Percentiles rank a stretch among this genome's conserved stretches.
phyloP scores from a whole-genome alignment of 2,797 vertebrate genomes.

The Margarornis squamiger region DNA sequence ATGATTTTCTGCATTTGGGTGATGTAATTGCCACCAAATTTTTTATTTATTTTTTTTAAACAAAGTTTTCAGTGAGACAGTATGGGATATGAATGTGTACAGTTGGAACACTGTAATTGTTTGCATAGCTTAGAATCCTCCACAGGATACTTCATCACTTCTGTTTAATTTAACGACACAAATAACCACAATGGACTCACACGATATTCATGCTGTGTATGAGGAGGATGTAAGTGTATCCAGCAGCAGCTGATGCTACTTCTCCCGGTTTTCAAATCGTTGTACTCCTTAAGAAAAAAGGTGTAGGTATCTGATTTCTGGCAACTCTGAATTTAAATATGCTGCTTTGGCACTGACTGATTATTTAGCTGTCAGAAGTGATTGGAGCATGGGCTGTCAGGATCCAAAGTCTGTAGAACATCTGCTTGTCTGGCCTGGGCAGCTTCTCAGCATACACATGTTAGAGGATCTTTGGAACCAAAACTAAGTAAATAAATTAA shows the following conservation, averaged over 20 bases:
- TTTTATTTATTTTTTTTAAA: not conserved
- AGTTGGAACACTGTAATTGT: not conserved
- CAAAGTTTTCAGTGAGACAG: not conserved
- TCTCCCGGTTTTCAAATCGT: not conserved
- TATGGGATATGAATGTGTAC: not conserved
- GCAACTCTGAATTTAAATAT: conserved; percentile 11
- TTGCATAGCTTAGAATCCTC: conserved; percentile 1
- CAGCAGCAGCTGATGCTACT: not conserved
- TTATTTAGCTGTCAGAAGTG: not conserved
- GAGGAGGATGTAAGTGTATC: not conserved
- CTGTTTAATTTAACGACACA: conserved; percentile 15
- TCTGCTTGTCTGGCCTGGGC: conserved; percentile 35
- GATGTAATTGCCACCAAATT: not conserved
- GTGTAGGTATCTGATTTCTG: conserved; percentile 5
- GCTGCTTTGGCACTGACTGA: conserved; percentile 25
- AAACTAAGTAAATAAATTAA: not conserved
- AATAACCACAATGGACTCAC: not conserved
- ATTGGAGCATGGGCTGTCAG: conserved; percentile 21
- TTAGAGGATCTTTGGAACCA: not conserved
- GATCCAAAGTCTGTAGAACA: conserved; percentile 19
- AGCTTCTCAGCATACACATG: not conserved
- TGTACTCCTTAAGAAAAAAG: not conserved
- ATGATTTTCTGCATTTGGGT: not conserved
- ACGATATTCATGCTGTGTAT: not conserved
- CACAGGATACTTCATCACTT: not conserved